Evolutionary conservation across 2,888 invertebrate genomes (phyloP), one percentile per base, ranked within the genome.

Genomic region (Elgonia sp.): DNA sequence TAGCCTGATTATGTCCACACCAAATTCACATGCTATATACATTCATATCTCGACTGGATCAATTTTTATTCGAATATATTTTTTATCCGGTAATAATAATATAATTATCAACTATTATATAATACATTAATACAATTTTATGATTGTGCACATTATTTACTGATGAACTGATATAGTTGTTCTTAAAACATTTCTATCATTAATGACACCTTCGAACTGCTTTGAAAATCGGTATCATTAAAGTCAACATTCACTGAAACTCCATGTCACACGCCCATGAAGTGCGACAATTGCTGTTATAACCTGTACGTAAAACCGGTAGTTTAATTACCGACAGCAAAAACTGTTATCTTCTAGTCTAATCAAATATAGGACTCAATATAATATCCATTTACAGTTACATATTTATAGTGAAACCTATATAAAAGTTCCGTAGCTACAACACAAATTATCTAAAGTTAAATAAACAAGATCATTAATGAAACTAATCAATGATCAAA

Each of bases 291-390:
- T 73, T 73, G 42, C 73, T 60, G 60, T 18, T 18, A 60, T 29
- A 42, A 42, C 42, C 12, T 73, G 60, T 20, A 73, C 65, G 77
- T 77, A 77, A 77, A 77, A 77, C 77, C 77, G 77, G 77, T 77
- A 67, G 77, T 77, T 77, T 77, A 65, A 77, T 77, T 77, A 67
- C 77, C 37, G 14, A 12, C 40, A 77, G n/a, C 55, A 57, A 67
- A 79, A 79, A 79, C 67, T 7, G 40, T 57, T 79, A 77, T 77
- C 77, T 50, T 1, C 8, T n/a, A 65, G 18, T 69, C 39, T 65
- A 79, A 79, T 79, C 55, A 69, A 79, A 42, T 79, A 57, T 65
- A 53, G 14, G 18, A 57, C 55, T 18, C 16, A 16, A 12, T 14
- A 29, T 57, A 79, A 79, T 79, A 67, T 69, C 69, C 79, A 69